phyloP scores from a whole-genome alignment of 1,140 invertebrate genomes.

The Sarcophaga peregrina region DNA sequence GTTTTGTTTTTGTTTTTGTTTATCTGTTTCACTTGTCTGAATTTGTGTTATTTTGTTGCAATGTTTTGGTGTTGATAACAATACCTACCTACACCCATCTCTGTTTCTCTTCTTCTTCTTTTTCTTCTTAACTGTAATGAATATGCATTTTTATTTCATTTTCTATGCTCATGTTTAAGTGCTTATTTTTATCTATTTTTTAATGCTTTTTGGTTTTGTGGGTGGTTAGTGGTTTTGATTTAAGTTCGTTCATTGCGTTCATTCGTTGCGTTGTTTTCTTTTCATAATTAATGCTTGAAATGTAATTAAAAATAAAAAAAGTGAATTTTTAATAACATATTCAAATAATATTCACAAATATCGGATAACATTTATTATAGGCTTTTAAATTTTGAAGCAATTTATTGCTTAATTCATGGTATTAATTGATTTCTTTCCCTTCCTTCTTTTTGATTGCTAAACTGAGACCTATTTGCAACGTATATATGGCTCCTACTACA shows the following conservation, averaged over 20 bases:
- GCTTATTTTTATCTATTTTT: neutral
- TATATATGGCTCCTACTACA: too few species aligned
- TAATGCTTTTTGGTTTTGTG: conserved; percentile 4
- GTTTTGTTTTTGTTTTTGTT: neutral
- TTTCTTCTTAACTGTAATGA: neutral
- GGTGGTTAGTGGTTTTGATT: neutral
- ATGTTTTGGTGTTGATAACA: too few species aligned
- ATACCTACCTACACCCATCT: too few species aligned
- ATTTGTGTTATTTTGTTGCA: neutral
- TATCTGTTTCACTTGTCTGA: neutral
- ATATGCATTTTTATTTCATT: neutral
- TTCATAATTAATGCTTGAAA: neutral
- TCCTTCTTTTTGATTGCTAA: too few species aligned
- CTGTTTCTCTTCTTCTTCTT: neutral
- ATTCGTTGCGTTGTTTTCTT: neutral
- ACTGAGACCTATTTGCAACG: too few species aligned
- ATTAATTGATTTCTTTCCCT: too few species aligned
- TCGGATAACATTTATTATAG: too few species aligned
- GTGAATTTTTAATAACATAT: neutral
- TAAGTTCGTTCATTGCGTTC: neutral
- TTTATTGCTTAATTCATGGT: too few species aligned
- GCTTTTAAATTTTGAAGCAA: too few species aligned
- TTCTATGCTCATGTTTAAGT: too few species aligned
- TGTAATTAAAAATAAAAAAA: neutral
- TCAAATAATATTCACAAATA: neutral